A percentile compares a stretch with the other conserved stretches of the same genome.
Conservation (phyloP, 2,797 vertebrate genomes). For the Xyrichtys novacula region DNA sequence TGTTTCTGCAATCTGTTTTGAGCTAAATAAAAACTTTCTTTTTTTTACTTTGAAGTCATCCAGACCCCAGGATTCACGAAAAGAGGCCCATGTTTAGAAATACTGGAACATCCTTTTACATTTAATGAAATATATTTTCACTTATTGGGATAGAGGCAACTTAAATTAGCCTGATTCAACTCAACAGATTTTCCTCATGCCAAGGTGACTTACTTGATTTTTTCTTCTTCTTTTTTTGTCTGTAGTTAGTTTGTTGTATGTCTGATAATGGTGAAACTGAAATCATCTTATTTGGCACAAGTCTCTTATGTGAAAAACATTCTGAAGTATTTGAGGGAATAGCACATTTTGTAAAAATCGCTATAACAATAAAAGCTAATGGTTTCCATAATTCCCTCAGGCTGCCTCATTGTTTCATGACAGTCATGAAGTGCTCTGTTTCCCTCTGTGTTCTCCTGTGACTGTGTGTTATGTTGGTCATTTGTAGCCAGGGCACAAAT, state of each 20-base stretch:
- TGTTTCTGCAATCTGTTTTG: not conserved
- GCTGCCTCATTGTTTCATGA: slow-evolving; percentile 22
- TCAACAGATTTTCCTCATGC: slow-evolving; percentile 67
- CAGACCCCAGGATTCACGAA: not conserved
- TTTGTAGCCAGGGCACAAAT: slow-evolving; percentile 14
- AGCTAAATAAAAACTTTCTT: not conserved
- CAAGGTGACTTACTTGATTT: slow-evolving; percentile 82
- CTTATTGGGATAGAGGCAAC: slow-evolving; percentile 57
- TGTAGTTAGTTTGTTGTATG: slow-evolving; percentile 83
- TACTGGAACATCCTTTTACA: not conserved
- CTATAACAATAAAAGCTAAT: slow-evolving; percentile 84
- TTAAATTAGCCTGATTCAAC: slow-evolving; percentile 50
- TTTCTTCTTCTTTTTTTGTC: slow-evolving; percentile 43
- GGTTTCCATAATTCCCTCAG: slow-evolving; percentile 68
- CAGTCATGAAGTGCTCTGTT: not conserved
- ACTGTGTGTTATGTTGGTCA: not conserved
- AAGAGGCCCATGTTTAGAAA: not conserved
- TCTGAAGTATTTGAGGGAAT: slow-evolving; percentile 80
- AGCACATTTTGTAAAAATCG: slow-evolving; percentile 82
- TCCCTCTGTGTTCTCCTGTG: not conserved
- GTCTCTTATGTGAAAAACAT: slow-evolving; percentile 75
- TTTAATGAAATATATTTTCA: slow-evolving; percentile 52
- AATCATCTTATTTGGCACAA: slow-evolving; percentile 80
- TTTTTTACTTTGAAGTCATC: too few species aligned
- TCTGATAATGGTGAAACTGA: slow-evolving; percentile 89